Conservation (phyloP, 92 coral and sea anemone species). For the Actinostola sp. region DNA sequence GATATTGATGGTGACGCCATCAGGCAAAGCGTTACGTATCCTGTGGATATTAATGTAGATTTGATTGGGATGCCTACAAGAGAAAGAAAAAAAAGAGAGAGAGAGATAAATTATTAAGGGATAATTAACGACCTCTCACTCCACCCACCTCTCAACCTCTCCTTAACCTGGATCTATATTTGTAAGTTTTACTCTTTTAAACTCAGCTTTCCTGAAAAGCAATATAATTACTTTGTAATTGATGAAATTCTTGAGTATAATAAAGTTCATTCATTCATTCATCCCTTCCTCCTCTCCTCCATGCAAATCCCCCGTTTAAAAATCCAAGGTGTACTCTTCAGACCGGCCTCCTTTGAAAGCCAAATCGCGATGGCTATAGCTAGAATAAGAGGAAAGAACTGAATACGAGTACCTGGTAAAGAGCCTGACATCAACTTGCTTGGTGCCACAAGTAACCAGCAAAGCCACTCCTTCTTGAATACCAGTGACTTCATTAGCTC, state of each 20-base stretch:
- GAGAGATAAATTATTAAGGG: neutral
- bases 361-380: neutral
- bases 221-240: no score
- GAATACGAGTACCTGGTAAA: constrained; percentile 33
- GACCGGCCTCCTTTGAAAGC: neutral
- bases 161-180: no score
- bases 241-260: no score
- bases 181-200: no score
- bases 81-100: neutral
- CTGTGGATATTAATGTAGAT: constrained; percentile 59
- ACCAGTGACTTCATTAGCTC: constrained; percentile 19
- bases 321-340: no score
- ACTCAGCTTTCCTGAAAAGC: no score
- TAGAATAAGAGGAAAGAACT: no score
- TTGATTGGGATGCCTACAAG: constrained; percentile 64
- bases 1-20: constrained; percentile 58
- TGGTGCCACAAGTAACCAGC: constrained; percentile 29
- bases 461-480: constrained; percentile 43
- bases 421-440: constrained; percentile 30
- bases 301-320: no score
- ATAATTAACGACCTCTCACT: neutral
- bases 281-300: no score
- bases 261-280: no score
- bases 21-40: constrained; percentile 68
- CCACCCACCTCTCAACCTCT: neutral